Evolutionary conservation across 2,797 vertebrate species (phyloP).

Genomic region (Onychomys arenicola): DNA sequence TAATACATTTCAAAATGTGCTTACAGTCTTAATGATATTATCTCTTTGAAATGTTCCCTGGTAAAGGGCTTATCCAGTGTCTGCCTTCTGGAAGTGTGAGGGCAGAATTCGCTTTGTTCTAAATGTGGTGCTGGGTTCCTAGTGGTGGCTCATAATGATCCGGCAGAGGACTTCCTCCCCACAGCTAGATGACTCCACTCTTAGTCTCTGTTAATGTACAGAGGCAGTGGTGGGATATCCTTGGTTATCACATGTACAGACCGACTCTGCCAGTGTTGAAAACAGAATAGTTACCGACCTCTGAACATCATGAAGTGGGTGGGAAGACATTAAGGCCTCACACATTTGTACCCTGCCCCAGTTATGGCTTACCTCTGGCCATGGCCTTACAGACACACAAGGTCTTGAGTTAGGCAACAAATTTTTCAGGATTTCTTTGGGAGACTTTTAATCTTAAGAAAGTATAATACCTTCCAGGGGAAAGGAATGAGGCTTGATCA

Average conservation of each 20-base stretch:
- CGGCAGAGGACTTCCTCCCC: neutral
- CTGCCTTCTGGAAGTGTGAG: neutral
- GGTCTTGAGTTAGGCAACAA: neutral
- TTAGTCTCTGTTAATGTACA: neutral
- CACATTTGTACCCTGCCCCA: neutral
- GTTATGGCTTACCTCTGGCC: neutral
- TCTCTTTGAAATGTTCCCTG: constrained; percentile 42
- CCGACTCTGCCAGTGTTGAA: neutral
- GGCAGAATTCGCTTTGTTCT: constrained; percentile 10
- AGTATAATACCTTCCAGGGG: fast-evolving
- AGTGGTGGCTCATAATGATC: neutral
- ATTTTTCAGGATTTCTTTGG: neutral
- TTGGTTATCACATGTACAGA: neutral
- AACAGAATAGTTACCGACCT: neutral
- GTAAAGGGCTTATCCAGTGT: neutral
- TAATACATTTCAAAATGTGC: constrained; percentile 67
- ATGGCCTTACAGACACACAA: neutral
- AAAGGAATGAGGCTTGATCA: neutral
- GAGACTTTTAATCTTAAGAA: neutral
- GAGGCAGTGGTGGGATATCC: neutral
- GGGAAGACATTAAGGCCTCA: neutral
- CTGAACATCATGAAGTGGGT: neutral
- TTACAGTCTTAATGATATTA: constrained; percentile 63
- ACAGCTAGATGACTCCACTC: neutral
- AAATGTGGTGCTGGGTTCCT: neutral